Percentiles rank a stretch among this genome's conserved stretches.
Evolutionary conservation across 2,797 vertebrate species (phyloP).

Genomic region (Eulemur coronatus): DNA sequence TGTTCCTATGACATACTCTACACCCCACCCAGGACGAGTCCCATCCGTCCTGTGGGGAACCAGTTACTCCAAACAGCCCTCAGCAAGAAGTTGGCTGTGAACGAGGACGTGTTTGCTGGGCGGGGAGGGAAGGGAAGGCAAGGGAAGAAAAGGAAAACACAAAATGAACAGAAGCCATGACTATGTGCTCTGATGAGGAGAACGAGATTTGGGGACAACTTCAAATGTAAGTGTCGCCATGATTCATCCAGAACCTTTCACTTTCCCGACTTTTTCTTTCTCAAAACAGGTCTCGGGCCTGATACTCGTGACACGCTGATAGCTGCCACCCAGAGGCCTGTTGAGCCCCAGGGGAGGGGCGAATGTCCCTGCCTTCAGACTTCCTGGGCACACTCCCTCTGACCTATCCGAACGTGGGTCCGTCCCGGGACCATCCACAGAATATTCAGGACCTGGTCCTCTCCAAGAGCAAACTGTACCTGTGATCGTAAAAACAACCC

Average conservation of each 20-base stretch:
- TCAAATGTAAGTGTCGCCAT: background rate
- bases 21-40: background rate
- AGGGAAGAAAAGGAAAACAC: background rate
- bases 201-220: background rate
- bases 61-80: background rate
- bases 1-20: background rate
- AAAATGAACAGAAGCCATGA: background rate
- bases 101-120: background rate
- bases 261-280: background rate
- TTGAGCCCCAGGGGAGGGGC: background rate
- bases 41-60: background rate
- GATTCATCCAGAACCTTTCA: background rate
- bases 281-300: background rate
- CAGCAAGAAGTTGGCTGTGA: background rate
- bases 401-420: background rate
- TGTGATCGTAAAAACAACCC: background rate
- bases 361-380: background rate
- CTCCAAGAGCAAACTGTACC: background rate
- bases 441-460: background rate
- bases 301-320: background rate
- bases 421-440: background rate
- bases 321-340: background rate
- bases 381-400: background rate
- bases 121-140: accelerated
- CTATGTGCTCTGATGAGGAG: background rate